phyloP scores from a whole-genome alignment of 2,797 vertebrate species.

The Antrozous pallidus region DNA sequence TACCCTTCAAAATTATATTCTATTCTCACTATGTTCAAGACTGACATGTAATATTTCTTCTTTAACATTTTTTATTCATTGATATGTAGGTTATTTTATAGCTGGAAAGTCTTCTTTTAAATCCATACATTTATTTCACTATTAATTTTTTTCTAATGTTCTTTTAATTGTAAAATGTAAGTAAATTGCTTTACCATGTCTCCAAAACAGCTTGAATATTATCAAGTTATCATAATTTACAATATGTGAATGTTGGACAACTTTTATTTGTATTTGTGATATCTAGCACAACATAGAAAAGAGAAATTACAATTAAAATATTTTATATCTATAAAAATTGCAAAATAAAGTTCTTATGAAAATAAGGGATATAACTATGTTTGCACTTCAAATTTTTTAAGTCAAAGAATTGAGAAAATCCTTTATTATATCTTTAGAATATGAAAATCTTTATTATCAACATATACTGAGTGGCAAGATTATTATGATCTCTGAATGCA shows the following conservation, averaged over 20 bases:
- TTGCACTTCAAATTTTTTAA: background rate
- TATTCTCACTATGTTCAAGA: background rate
- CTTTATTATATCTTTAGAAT: background rate
- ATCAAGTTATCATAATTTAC: background rate
- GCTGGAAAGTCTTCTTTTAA: too few species aligned
- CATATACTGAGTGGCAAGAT: background rate
- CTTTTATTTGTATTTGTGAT: background rate
- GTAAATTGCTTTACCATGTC: too few species aligned
- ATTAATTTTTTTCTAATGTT: too few species aligned
- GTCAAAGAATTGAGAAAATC: background rate
- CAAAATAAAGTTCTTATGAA: background rate
- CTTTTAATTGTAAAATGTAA: too few species aligned
- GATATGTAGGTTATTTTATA: background rate
- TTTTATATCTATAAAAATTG: background rate
- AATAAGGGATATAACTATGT: background rate
- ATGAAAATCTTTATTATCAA: background rate
- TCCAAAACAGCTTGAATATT: too few species aligned
- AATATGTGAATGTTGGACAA: fast-evolving
- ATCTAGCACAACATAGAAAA: background rate
- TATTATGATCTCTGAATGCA: too few species aligned
- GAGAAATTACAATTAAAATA: background rate
- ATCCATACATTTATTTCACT: too few species aligned
- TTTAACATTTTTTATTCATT: background rate
- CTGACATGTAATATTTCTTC: background rate
- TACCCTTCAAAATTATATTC: background rate